These are phyloP conservation scores for Halictus rubicundus DNA, from an alignment of 1,140 invertebrate genomes.

Conservation along the genomic window DNA sequence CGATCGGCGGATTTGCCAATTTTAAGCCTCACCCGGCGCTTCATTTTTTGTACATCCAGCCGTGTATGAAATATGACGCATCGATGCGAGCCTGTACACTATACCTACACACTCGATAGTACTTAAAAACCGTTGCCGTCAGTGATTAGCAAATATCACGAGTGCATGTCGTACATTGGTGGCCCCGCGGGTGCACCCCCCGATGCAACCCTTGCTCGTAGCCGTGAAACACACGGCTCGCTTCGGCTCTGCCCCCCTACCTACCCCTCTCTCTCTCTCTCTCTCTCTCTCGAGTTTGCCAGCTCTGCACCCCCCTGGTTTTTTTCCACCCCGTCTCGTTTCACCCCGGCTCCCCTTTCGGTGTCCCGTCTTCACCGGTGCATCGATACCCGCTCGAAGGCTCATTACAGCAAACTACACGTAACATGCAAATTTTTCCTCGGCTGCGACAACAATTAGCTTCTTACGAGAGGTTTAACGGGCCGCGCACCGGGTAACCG, in stretches of 20 bases:
- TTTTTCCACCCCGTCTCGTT: slow-evolving; percentile 5
- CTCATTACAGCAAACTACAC: slow-evolving; percentile 58
- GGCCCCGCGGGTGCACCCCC: slow-evolving; percentile 11
- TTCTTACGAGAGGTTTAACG: slow-evolving; percentile 7
- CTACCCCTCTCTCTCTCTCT: neutral
- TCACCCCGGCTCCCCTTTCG: neutral
- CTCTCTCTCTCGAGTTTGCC: too few species aligned
- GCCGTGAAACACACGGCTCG: slow-evolving; percentile 32
- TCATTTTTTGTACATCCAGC: slow-evolving; percentile 66
- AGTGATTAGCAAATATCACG: slow-evolving; percentile 74
- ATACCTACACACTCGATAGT: slow-evolving; percentile 64
- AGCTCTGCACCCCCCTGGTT: neutral
- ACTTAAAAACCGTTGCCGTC: slow-evolving; percentile 68
- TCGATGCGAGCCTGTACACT: slow-evolving; percentile 58
- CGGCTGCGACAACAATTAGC: neutral
- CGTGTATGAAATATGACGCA: slow-evolving; percentile 63
- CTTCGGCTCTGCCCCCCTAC: slow-evolving; percentile 21
- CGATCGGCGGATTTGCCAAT: slow-evolving; percentile 80
- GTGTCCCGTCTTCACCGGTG: neutral
- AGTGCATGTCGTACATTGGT: slow-evolving; percentile 55
- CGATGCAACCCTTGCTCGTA: slow-evolving; percentile 53
- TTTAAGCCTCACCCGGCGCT: slow-evolving; percentile 76
- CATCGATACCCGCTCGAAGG: slow-evolving; percentile 25
- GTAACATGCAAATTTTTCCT: slow-evolving; percentile 21
- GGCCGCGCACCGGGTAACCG: neutral